Conservation (phyloP, 1,140 invertebrate genomes). For the Sipha flava region DNA sequence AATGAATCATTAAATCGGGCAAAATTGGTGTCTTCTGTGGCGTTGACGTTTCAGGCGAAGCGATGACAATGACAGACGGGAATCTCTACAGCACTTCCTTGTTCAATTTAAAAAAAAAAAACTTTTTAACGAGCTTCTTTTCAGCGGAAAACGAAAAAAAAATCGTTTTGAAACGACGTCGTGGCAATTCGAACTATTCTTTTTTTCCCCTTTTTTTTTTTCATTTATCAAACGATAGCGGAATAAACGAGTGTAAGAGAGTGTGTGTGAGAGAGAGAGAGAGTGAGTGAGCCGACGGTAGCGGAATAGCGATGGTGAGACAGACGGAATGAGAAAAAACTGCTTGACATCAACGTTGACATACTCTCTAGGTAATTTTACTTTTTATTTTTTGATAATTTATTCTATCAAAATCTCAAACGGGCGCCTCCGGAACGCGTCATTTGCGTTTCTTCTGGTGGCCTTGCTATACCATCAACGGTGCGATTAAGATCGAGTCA, state of each 20-base stretch:
- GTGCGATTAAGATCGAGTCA: neutral
- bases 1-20: conserved; percentile 30
- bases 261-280: neutral
- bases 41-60: conserved; percentile 29
- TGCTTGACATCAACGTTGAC: neutral
- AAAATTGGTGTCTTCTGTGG: conserved; percentile 31
- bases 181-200: neutral
- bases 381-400: conserved; percentile 2
- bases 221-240: neutral
- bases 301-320: neutral
- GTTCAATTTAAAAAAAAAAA: conserved; percentile 29
- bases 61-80: conserved; percentile 20
- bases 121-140: conserved; percentile 25
- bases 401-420: neutral
- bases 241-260: neutral
- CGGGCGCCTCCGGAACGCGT: neutral
- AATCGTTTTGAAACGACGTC: neutral
- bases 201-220: neutral
- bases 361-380: neutral
- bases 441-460: neutral
- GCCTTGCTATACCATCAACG: neutral
- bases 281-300: too few species aligned
- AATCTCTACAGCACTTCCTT: neutral
- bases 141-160: neutral
- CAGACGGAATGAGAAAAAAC: neutral